Evolutionary conservation across 2,888 invertebrate species (phyloP).

Genomic region (Euproctis similis): DNA sequence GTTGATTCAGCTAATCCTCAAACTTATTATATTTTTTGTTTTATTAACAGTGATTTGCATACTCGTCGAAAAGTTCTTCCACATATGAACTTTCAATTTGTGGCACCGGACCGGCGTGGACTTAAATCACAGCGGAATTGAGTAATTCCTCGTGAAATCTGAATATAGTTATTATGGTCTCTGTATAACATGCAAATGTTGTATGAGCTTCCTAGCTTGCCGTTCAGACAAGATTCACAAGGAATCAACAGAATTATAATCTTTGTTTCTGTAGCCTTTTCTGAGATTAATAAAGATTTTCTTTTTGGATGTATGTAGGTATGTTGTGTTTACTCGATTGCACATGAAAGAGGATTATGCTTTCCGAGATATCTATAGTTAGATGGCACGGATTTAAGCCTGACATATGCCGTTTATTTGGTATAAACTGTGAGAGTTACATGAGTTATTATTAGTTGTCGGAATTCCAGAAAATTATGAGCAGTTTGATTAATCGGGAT

Average conservation of each 20-base stretch:
- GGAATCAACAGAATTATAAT: constrained; percentile 8
- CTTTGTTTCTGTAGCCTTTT: constrained; percentile 9
- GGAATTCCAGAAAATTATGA: no score
- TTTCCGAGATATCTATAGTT: no score
- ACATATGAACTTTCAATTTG: constrained; percentile 18
- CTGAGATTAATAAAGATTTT: constrained; percentile 4
- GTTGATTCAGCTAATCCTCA: constrained; percentile 6
- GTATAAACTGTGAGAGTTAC: no score
- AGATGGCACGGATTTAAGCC: no score
- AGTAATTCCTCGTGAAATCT: constrained; percentile 20
- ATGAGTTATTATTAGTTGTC: no score
- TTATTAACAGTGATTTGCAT: constrained; percentile 17
- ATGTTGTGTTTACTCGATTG: no score
- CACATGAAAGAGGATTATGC: no score
- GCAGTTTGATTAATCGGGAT: no score
- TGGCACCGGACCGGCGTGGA: constrained; percentile 6
- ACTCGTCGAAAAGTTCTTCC: constrained; percentile 14
- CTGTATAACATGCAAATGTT: constrained; percentile 21
- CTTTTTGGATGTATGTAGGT: neutral
- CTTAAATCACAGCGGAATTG: constrained; percentile 21
- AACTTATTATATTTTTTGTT: constrained; percentile 17
- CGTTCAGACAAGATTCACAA: constrained; percentile 49
- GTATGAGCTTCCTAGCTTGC: constrained; percentile 13
- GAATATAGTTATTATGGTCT: constrained; percentile 21
- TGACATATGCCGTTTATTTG: no score